Conservation (phyloP, 1,140 invertebrate species). For the Antheraea mylitta region DNA sequence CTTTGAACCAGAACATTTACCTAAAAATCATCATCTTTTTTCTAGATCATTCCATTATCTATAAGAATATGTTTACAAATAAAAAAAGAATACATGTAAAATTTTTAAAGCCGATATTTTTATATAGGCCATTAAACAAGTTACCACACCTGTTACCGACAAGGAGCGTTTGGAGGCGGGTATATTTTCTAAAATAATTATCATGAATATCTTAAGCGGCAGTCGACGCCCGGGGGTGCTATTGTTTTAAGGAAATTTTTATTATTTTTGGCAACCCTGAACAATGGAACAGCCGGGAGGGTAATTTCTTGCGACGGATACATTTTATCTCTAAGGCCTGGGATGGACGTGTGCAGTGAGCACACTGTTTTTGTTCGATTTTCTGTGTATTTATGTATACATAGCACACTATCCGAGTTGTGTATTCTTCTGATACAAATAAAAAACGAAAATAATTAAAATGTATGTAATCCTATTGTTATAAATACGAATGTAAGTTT, state of each 20-base stretch:
- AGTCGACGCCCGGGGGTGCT: constrained; percentile 60
- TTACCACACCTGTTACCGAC: constrained; percentile 59
- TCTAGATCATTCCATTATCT: no score
- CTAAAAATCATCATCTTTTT: no score
- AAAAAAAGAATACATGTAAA: background rate
- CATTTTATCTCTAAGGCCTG: constrained; percentile 4
- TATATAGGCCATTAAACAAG: constrained; percentile 14
- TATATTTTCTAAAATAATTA: constrained; percentile 68
- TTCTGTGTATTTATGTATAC: constrained; percentile 3
- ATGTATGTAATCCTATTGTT: no score
- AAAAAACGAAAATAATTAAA: background rate
- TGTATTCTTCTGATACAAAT: no score
- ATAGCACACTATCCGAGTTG: no score
- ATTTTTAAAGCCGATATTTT: constrained; percentile 5
- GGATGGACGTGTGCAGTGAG: constrained; percentile 27
- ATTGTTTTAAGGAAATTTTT: constrained; percentile 76
- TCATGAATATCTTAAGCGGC: constrained; percentile 61
- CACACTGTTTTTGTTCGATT: constrained; percentile 28
- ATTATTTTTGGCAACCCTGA: constrained; percentile 62
- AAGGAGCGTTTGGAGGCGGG: constrained; percentile 58
- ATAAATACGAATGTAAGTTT: no score
- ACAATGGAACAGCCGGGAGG: constrained; percentile 61
- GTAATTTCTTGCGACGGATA: constrained; percentile 45
- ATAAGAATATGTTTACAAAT: no score
- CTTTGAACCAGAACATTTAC: no score